Evolutionary conservation across 1,140 invertebrate genomes (phyloP).

Genomic region (Ostrea denselamellosa): DNA sequence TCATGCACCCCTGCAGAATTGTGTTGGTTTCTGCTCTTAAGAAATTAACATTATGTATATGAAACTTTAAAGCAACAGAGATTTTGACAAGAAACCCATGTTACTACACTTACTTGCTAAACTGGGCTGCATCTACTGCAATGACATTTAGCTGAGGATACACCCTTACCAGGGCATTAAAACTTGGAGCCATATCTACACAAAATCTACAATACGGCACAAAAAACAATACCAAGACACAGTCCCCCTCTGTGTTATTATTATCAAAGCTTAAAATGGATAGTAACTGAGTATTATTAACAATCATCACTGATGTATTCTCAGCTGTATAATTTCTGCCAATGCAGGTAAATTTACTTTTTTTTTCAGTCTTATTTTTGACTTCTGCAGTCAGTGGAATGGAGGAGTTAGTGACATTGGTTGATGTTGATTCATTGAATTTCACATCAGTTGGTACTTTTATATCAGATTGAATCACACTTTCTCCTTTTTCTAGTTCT

Average conservation of each 20-base stretch:
- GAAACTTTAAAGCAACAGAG: too few relatives aligned
- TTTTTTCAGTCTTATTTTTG: slow-evolving; percentile 65
- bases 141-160: slow-evolving; percentile 93
- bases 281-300: slow-evolving; percentile 79
- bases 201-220: slow-evolving; percentile 94
- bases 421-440: neutral
- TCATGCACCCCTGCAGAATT: too few relatives aligned
- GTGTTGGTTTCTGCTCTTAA: too few relatives aligned
- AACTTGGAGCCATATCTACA: slow-evolving; percentile 91
- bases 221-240: slow-evolving; percentile 91
- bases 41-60: too few relatives aligned
- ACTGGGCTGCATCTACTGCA: slow-evolving; percentile 92
- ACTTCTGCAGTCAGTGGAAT: slow-evolving; percentile 47
- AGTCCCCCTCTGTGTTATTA: slow-evolving; percentile 82
- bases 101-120: slow-evolving; percentile 84
- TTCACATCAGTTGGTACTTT: neutral
- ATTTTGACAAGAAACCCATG: neutral
- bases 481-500: slow-evolving; percentile 55
- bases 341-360: slow-evolving; percentile 72
- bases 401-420: slow-evolving; percentile 44
- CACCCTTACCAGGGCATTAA: slow-evolving; percentile 91
- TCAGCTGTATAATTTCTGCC: slow-evolving; percentile 69
- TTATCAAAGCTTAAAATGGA: slow-evolving; percentile 76
- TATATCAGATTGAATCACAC: neutral
- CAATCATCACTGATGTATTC: slow-evolving; percentile 68